Evolutionary conservation across 2,797 vertebrate species (phyloP), one percentile per base, ranked within the genome.

Genomic region (Sorex maritimensis): DNA sequence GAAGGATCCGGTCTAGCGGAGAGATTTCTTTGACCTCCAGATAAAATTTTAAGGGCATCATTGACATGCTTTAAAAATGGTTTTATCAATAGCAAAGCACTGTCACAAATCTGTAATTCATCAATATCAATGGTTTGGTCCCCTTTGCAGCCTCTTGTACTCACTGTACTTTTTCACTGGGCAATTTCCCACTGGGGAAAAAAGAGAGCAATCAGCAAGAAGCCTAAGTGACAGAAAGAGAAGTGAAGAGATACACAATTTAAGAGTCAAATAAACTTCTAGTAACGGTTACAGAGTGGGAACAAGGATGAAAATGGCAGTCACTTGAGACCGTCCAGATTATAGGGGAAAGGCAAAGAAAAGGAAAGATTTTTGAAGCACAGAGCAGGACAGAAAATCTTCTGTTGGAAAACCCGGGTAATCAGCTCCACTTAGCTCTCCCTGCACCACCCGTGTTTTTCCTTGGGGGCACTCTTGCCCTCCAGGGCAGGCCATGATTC

Each of bases 101-200:
- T 14, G 49, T 73, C n/a, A 81, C 34, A 84, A 88, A 81, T 74
- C 21, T n/a, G 88, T 86, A 28, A 84, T 12, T 71, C 8, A 61
- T 5, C 0, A 65, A 46, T 46, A 75, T n/a, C 46, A 77, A 63
- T 5, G 41, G 49, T 52, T 88, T 46, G 52, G 12, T 55, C 80
- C 52, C 38, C 3, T 38, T 44, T 61, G 83, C 30, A 91, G 26
- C 19, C 9, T 73, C 71, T 83, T 79, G 13, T 78, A 74, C 10
- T 63, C 65, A 81, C 9, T 67, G 0, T 68, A 26, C 21, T 84
- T 79, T 65, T 67, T 67, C 26, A 67, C 12, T n/a, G 11, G 69
- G 58, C 61, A 58, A 68, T 61, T 58, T 81, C 65, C 63, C n/a
- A 67, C 0, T 65, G 38, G 55, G 82, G 46, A 26, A 82, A 26